Percentiles rank a stretch among this genome's conserved stretches.
Evolutionary conservation across 1,140 invertebrate genomes (phyloP).

Genomic region (Hycleus phaleratus): DNA sequence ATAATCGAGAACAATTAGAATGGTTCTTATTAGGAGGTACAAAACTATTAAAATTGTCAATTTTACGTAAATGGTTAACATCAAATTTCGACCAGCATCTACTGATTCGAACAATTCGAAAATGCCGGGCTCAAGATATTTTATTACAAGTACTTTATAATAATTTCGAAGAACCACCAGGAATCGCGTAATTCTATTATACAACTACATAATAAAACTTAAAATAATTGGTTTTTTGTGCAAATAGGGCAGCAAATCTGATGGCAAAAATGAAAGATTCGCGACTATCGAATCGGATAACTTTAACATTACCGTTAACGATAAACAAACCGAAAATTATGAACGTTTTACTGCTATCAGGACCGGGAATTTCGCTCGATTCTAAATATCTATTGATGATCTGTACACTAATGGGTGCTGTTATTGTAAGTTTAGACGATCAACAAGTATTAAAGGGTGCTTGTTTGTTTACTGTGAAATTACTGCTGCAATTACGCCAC

Average conservation of each 20-base stretch:
- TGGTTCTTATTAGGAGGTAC: background rate
- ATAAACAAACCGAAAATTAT: slow-evolving; percentile 1
- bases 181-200: background rate
- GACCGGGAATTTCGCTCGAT: background rate
- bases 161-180: background rate
- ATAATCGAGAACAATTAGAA: background rate
- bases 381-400: background rate
- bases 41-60: background rate
- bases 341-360: background rate
- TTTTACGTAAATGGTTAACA: background rate
- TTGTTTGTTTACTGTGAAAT: slow-evolving; percentile 1
- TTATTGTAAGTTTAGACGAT: background rate
- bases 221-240: background rate
- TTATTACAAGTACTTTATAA: background rate
- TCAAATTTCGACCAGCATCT: background rate
- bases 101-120: background rate
- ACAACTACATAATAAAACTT: background rate
- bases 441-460: background rate
- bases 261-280: background rate
- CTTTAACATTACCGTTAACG: background rate
- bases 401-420: slow-evolving; percentile 5
- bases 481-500: background rate
- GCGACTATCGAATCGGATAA: background rate
- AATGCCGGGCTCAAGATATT: background rate
- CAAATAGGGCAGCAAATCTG: background rate